Percentiles rank a stretch among this genome's conserved stretches.
Conservation (phyloP, 2,113 vertebrate species). For the Saimiri boliviensis region DNA sequence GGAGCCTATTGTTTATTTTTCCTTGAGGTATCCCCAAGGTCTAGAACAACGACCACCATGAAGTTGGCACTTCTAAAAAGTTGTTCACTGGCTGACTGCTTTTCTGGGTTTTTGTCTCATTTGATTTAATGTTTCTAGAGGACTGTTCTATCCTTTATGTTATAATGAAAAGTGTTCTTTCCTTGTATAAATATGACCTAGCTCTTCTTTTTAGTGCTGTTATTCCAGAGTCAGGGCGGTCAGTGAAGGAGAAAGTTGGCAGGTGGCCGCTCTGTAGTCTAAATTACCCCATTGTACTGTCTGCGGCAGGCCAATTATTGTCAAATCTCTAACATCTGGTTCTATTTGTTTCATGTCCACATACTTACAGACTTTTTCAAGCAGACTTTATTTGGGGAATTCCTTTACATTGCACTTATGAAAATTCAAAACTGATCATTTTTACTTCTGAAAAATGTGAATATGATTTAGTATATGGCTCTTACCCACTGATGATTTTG, state of each 20-base stretch:
- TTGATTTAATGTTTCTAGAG: conserved; percentile 32
- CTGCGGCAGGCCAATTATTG: background rate
- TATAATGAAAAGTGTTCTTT: conserved; percentile 25
- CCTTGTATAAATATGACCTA: background rate
- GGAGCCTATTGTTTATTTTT: background rate
- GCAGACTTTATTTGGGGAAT: background rate
- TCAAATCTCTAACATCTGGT: background rate
- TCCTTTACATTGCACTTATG: background rate
- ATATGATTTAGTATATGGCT: background rate
- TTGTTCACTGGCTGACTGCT: background rate
- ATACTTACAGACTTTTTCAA: background rate
- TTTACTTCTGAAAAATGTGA: background rate
- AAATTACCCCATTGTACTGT: background rate
- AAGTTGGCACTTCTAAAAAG: background rate
- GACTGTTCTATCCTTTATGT: background rate
- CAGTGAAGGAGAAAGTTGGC: background rate
- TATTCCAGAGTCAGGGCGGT: background rate
- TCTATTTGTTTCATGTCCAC: background rate
- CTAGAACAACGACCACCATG: background rate
- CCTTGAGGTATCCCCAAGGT: background rate
- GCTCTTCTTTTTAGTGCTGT: background rate
- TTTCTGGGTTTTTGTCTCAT: conserved; percentile 15
- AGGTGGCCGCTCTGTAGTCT: background rate
- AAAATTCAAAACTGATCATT: background rate
- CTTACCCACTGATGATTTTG: background rate